Evolutionary conservation across 2,888 invertebrate species (phyloP), one percentile per base, ranked within the genome.

Genomic region (Sinhomidia bicolor): DNA sequence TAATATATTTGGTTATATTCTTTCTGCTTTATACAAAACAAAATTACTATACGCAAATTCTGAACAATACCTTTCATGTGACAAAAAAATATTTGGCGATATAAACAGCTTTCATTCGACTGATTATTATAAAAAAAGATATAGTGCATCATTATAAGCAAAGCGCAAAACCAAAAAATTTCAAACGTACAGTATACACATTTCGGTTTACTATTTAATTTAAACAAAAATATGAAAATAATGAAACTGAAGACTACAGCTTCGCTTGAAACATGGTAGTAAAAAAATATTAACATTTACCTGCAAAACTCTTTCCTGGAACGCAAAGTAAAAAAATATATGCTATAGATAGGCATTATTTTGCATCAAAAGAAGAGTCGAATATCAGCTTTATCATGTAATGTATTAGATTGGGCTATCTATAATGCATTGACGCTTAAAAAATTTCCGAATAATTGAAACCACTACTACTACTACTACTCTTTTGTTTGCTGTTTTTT

Each of bases 51-150:
- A n/a, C n/a, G n/a, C n/a, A 65, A 65, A 29, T n/a, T 65, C 32
- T 68, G 68, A 68, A 68, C 68, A 68, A 68, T 68, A 68, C 68
- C 23, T 68, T 51, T 47, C 17, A 51, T 41, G 57, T 84, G 74
- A 74, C 83, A 71, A 84, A 71, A 29, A 29, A 29, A 17, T 26
- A 14, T 44, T 10, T 74, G 10, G 26, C 57, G 44, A 84, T 78
- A 76, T 47, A n/a, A 47, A 60, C 76, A 14, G 85, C 76, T 85
- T 85, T 85, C 85, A 85, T 44, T 76, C 57, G 85, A 85, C 85
- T 85, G 85, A 85, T 85, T 47, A 81, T 3, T 68, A 12, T 68
- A 44, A 44, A 20, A 23, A 71, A 36, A 71, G 2, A 3, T 3
- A 17, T 17, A 20, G 47, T 12, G 47, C 47, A 47, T 47, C 36